Base-by-base conservation (phyloP, 2,888 invertebrate genomes). In the Lycia hirtaria region DNA sequence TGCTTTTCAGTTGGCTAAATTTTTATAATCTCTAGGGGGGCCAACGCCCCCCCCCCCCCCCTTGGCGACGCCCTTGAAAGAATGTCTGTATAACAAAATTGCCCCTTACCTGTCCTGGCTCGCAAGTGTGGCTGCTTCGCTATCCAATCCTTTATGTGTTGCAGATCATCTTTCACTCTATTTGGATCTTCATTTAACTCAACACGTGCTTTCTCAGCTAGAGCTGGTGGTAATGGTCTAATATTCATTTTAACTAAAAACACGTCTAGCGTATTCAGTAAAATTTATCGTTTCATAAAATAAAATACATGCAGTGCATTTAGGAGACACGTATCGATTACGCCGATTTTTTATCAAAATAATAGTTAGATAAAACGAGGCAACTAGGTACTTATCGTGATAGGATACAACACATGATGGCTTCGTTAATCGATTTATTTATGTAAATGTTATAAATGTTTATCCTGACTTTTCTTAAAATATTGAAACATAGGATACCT, bases 101-200 rank as follows among this genome's bases (percentile, higher is more conserved):
- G n/a, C 2, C 12, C 14, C 19, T 20, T 22, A 81, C 82, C 82
- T 61, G 75, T 80, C 49, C 80, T 72, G 2, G 76, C 79, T 9
- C 76, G 85, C 14, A 94, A 72, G 71, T 94, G 93, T 0, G 92
- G 91, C 67, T 94, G 93, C 68, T 93, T 93, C 2, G 80, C 75
- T 10, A 94, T 68, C 94, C 94, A 94, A 22, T 92, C 88, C 66
- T 88, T 91, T 14, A 94, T 79, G 64, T 87, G 81, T 45, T 88
- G 77, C 26, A 94, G 74, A 70, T 93, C 93, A 48, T 84, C 82
- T 2, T 73, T 72, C 30, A 93, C 71, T 28, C 86, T 76, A 4
- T 78, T 81, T 0, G 93, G 90, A 67, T 91, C 89, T 78, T 94
- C 94, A 58, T 90, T 87, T 33, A 94, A 71, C 71, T 94, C 93